Percentiles rank a stretch among this genome's conserved stretches.
Conservation (phyloP, 2,888 invertebrate genomes). For the Diachrysia chrysitis region DNA sequence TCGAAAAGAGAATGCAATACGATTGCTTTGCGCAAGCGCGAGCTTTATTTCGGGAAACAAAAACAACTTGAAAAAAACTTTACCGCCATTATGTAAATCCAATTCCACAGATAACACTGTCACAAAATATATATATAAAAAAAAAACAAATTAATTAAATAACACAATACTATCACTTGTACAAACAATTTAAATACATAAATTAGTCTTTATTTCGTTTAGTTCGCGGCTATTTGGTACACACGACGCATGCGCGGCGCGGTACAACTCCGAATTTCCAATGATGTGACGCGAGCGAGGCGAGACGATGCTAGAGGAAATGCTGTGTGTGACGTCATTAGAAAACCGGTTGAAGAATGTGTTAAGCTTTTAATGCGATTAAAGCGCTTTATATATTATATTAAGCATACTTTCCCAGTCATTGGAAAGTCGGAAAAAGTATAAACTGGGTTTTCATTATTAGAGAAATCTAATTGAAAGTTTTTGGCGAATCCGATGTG, state of each 20-base stretch:
- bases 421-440: too few relatives aligned
- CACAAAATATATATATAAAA: conserved; percentile 13
- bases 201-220: background rate
- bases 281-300: conserved; percentile 56
- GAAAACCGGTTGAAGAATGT: conserved; percentile 60
- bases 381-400: conserved; percentile 18
- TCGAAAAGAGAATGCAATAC: background rate
- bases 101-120: conserved; percentile 32
- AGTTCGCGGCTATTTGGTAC: conserved; percentile 40
- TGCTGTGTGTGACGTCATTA: conserved; percentile 60
- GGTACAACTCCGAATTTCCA: conserved; percentile 47
- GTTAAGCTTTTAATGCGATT: conserved; percentile 11
- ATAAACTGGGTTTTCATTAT: too few relatives aligned
- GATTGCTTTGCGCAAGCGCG: background rate
- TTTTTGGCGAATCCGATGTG: too few relatives aligned
- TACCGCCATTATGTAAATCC: conserved; percentile 44
- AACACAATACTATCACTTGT: conserved; percentile 36
- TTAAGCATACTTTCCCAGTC: too few relatives aligned
- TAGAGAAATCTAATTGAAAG: too few relatives aligned
- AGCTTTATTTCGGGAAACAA: conserved; percentile 43
- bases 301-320: conserved; percentile 38
- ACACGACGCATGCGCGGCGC: conserved; percentile 42
- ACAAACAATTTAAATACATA: conserved; percentile 18
- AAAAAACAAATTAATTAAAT: background rate
- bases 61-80: conserved; percentile 35